Conservation (phyloP, 1,140 invertebrate species). For the Charaxes varanes region DNA sequence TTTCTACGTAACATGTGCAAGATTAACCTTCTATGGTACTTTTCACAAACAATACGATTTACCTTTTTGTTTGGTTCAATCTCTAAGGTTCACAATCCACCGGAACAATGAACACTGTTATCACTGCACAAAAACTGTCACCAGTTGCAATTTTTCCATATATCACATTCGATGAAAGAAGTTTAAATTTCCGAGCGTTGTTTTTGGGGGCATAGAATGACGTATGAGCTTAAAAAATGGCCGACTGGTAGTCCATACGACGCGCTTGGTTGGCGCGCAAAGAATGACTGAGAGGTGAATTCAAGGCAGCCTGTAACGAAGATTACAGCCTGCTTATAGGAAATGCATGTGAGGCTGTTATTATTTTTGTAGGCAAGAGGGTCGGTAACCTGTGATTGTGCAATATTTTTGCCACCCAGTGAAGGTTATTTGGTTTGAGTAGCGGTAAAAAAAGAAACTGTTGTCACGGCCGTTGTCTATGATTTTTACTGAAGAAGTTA, state of each 20-base stretch:
- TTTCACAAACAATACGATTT: no score
- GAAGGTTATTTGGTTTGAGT: no score
- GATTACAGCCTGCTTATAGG: constrained; percentile 12
- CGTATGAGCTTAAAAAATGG: constrained; percentile 29
- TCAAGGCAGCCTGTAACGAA: constrained; percentile 4
- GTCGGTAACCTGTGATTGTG: constrained; percentile 21
- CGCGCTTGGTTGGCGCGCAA: constrained; percentile 39
- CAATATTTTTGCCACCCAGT: constrained; percentile 1
- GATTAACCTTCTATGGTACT: no score
- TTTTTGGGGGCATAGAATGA: constrained; percentile 16
- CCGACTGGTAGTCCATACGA: constrained; percentile 30
- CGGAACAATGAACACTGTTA: constrained; percentile 4
- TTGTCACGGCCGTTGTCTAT: no score
- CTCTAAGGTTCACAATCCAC: background rate
- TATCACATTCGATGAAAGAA: background rate
- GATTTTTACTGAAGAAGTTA: no score
- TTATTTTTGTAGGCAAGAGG: constrained; percentile 19
- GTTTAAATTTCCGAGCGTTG: constrained; percentile 15
- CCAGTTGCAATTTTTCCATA: background rate
- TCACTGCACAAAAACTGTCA: constrained; percentile 6
- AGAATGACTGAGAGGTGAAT: constrained; percentile 26
- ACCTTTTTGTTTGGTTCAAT: background rate
- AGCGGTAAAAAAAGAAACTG: no score
- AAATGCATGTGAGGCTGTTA: constrained; percentile 21
- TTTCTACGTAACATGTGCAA: no score